A percentile compares a stretch with the other conserved stretches of the same genome.
Conservation (phyloP, 2,888 invertebrate species). For the Chrysina gloriosa region DNA sequence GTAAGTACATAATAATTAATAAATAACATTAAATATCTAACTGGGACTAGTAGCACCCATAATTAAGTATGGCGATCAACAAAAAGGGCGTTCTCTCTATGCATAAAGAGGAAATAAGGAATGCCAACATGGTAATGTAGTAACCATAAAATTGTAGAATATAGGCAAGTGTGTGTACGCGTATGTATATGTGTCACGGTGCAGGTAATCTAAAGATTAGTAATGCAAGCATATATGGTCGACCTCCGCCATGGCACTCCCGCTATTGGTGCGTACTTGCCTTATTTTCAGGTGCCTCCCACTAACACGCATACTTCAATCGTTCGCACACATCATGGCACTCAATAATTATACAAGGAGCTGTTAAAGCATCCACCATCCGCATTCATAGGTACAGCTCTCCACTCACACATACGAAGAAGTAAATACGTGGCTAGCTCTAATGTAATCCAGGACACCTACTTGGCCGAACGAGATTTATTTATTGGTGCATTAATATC, state of each 20-base stretch:
- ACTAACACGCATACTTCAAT: conserved; percentile 47
- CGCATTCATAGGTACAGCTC: conserved; percentile 17
- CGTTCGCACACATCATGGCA: conserved; percentile 43
- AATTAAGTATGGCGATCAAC: background rate
- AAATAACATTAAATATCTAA: too few relatives aligned
- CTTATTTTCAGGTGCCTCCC: conserved; percentile 50
- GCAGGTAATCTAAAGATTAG: conserved; percentile 31
- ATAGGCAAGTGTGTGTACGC: conserved; percentile 15
- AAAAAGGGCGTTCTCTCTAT: background rate
- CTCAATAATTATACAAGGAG: conserved; percentile 35
- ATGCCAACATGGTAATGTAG: conserved; percentile 30
- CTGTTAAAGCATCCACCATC: conserved; percentile 20
- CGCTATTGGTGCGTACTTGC: conserved; percentile 48
- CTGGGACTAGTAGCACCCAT: background rate
- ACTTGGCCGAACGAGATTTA: conserved; percentile 28
- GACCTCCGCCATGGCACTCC: conserved; percentile 43
- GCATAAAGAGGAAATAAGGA: conserved; percentile 23
- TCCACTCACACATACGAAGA: conserved; percentile 11
- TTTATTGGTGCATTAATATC: conserved; percentile 42
- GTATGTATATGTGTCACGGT: conserved; percentile 19
- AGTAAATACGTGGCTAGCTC: conserved; percentile 28
- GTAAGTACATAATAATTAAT: too few relatives aligned
- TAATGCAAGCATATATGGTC: conserved; percentile 39
- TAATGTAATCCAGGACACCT: conserved; percentile 41
- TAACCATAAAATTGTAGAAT: conserved; percentile 24